Evolutionary conservation across 2,113 vertebrate genomes (phyloP).

Genomic region (Bujurquina vittata): DNA sequence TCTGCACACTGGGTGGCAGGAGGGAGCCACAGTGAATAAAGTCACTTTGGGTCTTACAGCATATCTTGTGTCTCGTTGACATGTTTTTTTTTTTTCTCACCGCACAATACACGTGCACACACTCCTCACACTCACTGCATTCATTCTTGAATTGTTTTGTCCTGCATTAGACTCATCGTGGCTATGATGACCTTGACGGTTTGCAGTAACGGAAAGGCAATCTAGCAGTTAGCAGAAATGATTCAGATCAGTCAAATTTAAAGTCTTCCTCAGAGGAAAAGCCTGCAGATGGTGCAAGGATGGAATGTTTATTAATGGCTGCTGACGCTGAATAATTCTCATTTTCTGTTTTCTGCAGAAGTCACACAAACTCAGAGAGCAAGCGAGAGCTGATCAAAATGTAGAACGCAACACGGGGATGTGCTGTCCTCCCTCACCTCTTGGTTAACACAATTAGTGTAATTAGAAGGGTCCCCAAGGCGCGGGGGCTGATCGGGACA

Average conservation of each 20-base stretch:
- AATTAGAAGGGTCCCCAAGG: conserved; percentile 57
- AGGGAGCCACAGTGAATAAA: neutral
- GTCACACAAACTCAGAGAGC: neutral
- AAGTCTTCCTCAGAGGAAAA: conserved; percentile 53
- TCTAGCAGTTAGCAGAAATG: neutral
- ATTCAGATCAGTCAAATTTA: conserved; percentile 5
- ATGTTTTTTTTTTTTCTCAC: neutral
- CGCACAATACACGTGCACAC: neutral
- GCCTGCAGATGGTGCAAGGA: conserved; percentile 21
- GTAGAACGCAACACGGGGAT: conserved; percentile 13
- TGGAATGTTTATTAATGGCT: conserved; percentile 53
- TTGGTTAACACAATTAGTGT: conserved; percentile 53
- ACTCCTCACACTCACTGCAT: neutral
- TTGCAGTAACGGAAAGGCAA: conserved; percentile 21
- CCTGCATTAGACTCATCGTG: neutral
- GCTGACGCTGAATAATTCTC: conserved; percentile 16
- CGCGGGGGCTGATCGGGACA: conserved; percentile 11
- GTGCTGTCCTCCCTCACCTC: conserved; percentile 15
- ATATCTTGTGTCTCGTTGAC: neutral
- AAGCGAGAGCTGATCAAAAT: neutral
- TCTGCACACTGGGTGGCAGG: conserved; percentile 62
- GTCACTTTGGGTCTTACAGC: neutral
- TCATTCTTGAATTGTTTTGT: neutral
- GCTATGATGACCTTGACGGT: conserved; percentile 24
- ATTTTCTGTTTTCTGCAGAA: neutral